Evolutionary conservation across 1,140 invertebrate genomes (phyloP).

Genomic region (Rhynchophorus ferrugineus): DNA sequence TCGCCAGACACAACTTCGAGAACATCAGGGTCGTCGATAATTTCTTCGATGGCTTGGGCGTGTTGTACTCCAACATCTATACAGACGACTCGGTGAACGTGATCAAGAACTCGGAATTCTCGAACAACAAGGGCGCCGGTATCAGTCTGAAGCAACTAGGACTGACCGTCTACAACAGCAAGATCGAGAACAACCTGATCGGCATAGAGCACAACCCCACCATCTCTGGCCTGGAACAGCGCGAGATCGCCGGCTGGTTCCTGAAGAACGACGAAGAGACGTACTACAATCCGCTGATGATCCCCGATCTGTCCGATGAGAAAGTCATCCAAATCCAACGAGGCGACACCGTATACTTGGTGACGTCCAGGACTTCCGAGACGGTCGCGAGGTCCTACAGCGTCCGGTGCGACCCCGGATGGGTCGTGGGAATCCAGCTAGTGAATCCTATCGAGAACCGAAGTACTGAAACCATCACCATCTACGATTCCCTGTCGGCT

Average conservation of each 20-base stretch:
- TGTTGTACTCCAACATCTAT: constrained; percentile 84
- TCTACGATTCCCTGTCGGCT: constrained; percentile 65
- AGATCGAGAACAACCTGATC: constrained; percentile 75
- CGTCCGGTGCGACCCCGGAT: constrained; percentile 50
- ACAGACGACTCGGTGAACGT: constrained; percentile 77
- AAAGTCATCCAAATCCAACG: constrained; percentile 57
- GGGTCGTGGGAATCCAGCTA: constrained; percentile 72
- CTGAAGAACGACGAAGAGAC: constrained; percentile 60
- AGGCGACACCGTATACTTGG: constrained; percentile 68
- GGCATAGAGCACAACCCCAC: constrained; percentile 91
- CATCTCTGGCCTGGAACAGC: constrained; percentile 72
- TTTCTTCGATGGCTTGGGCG: constrained; percentile 78
- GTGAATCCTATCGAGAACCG: constrained; percentile 82
- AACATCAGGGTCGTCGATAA: constrained; percentile 75
- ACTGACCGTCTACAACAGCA: constrained; percentile 65
- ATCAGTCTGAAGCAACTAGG: constrained; percentile 83
- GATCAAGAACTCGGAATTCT: constrained; percentile 82
- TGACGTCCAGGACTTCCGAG: constrained; percentile 59
- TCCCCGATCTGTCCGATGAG: constrained; percentile 51
- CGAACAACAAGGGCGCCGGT: constrained; percentile 78
- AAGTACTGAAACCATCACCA: constrained; percentile 71
- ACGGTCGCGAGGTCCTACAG: constrained; percentile 38
- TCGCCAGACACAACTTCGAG: constrained; percentile 85
- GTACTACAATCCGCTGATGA: constrained; percentile 59
- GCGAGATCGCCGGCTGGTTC: constrained; percentile 91